Conservation (phyloP, 2,113 vertebrate genomes). For the Amia ocellicauda region DNA sequence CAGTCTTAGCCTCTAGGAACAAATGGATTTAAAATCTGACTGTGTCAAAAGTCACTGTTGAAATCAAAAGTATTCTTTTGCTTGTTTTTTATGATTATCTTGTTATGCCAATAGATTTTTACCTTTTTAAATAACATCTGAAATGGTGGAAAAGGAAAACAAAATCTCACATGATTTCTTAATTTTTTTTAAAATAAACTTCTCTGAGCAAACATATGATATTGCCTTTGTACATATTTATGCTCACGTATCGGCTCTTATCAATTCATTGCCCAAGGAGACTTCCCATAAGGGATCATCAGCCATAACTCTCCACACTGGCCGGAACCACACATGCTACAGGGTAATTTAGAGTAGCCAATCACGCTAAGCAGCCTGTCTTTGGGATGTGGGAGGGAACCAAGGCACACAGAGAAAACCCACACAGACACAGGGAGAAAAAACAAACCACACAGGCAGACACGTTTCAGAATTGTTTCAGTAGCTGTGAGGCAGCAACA, state of each 20-base stretch:
- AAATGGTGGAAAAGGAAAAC: slow-evolving; percentile 4
- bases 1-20: slow-evolving; percentile 19
- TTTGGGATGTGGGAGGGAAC: too few species aligned
- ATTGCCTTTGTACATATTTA: not conserved
- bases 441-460: not conserved
- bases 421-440: too few species aligned
- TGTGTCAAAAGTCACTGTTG: slow-evolving; percentile 36
- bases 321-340: not conserved
- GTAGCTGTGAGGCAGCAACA: not conserved
- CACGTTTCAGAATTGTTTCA: not conserved
- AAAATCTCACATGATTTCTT: slow-evolving; percentile 1
- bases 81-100: slow-evolving; percentile 24
- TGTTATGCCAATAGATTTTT: slow-evolving; percentile 44
- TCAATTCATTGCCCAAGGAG: too few species aligned
- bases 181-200: slow-evolving; percentile 20
- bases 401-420: too few species aligned
- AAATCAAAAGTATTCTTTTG: slow-evolving; percentile 39
- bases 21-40: slow-evolving; percentile 21
- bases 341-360: too few species aligned
- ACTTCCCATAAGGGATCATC: too few species aligned
- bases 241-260: not conserved
- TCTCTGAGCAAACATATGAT: slow-evolving; percentile 12
- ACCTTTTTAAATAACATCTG: slow-evolving; percentile 26
- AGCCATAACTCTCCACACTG: too few species aligned
- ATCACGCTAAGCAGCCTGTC: too few species aligned